These are phyloP conservation scores for Agrilus biguttatus DNA, from an alignment of 2,888 invertebrate species.

Conservation along the genomic window DNA sequence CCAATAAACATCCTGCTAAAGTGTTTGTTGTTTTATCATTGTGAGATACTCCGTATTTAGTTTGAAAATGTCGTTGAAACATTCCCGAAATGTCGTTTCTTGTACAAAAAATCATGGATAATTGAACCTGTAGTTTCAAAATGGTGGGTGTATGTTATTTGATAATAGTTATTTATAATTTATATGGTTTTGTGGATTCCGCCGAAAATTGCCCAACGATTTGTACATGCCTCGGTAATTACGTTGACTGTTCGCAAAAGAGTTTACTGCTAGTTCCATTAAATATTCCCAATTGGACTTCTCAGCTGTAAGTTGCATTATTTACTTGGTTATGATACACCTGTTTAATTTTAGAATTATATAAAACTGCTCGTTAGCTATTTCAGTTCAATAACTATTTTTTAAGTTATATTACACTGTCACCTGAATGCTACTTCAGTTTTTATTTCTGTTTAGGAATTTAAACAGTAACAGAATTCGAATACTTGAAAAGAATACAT, in stretches of 20 bases:
- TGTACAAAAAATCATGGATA: slow-evolving; percentile 23
- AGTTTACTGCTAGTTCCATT: slow-evolving; percentile 54
- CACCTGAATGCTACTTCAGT: no score
- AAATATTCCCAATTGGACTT: slow-evolving; percentile 61
- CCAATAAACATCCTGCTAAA: slow-evolving; percentile 5
- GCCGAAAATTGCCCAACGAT: slow-evolving; percentile 45
- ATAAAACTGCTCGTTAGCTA: not conserved
- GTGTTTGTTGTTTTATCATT: slow-evolving; percentile 1
- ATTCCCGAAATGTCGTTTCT: slow-evolving; percentile 12
- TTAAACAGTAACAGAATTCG: slow-evolving; percentile 60
- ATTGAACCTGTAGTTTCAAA: slow-evolving; percentile 25
- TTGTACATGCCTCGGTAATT: slow-evolving; percentile 58
- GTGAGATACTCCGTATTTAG: slow-evolving; percentile 2
- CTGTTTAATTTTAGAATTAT: slow-evolving; percentile 13
- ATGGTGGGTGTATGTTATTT: slow-evolving; percentile 33
- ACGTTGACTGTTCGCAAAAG: slow-evolving; percentile 61
- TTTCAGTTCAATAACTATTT: no score
- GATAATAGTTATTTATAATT: slow-evolving; percentile 18
- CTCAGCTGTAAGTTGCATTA: slow-evolving; percentile 49
- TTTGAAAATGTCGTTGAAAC: slow-evolving; percentile 11
- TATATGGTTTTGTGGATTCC: slow-evolving; percentile 14
- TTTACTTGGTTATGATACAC: slow-evolving; percentile 14
- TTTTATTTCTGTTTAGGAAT: slow-evolving; percentile 33
- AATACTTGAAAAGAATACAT: slow-evolving; percentile 52
- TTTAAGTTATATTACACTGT: no score